Base-by-base conservation (phyloP, 2,113 vertebrate genomes). In the Pipa parva region DNA sequence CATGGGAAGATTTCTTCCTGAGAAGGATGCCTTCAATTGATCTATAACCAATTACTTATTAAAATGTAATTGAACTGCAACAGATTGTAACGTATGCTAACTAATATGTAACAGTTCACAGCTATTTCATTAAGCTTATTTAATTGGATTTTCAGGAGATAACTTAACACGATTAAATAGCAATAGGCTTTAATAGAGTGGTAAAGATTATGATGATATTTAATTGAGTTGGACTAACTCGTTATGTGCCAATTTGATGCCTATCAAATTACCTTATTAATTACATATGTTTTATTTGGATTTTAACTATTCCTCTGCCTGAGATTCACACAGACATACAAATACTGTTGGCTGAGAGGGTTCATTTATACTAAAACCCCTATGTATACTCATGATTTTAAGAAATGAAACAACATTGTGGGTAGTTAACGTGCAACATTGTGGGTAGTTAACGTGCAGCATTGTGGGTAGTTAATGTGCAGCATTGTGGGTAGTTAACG, bases 121-220 rank as follows among this genome's bases (percentile, higher is more conserved):
- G 74, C 48, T 71, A 49, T 77, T 75, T 62, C 73, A 78, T 79
- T 78, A 81, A 77, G 75, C 75, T 78, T 71, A 71, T 73, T 78
- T 72, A 69, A 70, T 70, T 70, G 66, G 66, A 70, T 70, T 70
- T 70, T 51, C 66, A 70, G 58, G 61, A 70, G 66, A 70, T 70
- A 70, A 70, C 66, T 70, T n/a, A 70, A 70, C 58, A 61, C 58
- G 66, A 70, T 70, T 70, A 70, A 61, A 70, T 70, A 54, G 66
- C 66, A 70, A 70, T 70, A 70, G 66, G 57, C 66, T 70, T 70
- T 70, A 70, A 70, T 70, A 70, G 66, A 70, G 66, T 70, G 58
- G 66, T 70, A 70, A 70, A 70, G 66, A 70, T 70, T 70, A 61
- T 54, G 58, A 70, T 61, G 58, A 56, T 61, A 61, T 70, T 61